Evolutionary conservation across 35 echinoderm and acorn worm genomes (phyloP), one percentile per base, ranked within the genome.

Genomic region (Chiridota heheva): DNA sequence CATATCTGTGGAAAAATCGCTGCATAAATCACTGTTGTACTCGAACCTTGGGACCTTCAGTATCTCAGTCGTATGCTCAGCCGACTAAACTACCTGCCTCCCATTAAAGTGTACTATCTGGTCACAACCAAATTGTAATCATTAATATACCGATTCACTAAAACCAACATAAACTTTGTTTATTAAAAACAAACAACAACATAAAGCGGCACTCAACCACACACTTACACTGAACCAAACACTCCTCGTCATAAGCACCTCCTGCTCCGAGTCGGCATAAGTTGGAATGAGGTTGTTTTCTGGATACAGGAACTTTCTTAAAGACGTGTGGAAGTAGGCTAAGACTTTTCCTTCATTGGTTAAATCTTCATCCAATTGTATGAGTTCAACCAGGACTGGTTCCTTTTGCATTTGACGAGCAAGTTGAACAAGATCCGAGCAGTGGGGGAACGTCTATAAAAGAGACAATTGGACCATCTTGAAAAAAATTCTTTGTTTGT

Each of bases 171-270:
- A 10, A 22, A 53, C 22, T 22, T 13, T 53, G 48, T 13, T 22
- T 13, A 53, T 22, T n/a, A n/a, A n/a, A n/a, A n/a, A n/a, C n/a
- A n/a, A n/a, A n/a, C n/a, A n/a, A n/a, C n/a, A n/a, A n/a, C n/a
- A n/a, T n/a, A n/a, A n/a, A n/a, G n/a, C n/a, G n/a, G n/a, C n/a
- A n/a, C n/a, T n/a, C n/a, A n/a, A n/a, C n/a, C n/a, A n/a, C n/a
- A n/a, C n/a, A 97, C 95, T 98, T 84, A 98, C 95, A 83, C 81
- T 91, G 42, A 98, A 98, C 89, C 88, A 91, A 40, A 88, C 45
- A 12, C 78, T 91, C 53, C 86, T 72, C 36, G 88, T 53, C 80
- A 98, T 84, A 25, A 98, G 58, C 4, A 98, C 73, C 40, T 91
- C 95, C 35, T 89, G 70, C 16, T 98, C 95, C 8, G 89, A 84